Evolutionary conservation across 1,140 invertebrate species (phyloP).

Genomic region (Plutomurus gul): DNA sequence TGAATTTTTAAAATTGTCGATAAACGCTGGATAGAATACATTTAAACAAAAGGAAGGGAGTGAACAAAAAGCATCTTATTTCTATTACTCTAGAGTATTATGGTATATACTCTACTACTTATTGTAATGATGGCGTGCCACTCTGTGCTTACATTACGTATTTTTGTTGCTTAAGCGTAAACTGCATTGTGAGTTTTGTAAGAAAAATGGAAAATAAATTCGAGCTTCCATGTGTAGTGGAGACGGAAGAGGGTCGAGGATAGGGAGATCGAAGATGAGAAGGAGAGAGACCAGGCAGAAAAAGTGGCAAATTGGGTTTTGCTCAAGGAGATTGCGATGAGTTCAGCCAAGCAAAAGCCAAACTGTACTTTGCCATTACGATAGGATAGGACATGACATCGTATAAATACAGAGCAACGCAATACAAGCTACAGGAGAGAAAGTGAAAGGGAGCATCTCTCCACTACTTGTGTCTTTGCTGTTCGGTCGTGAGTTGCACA

Average conservation of each 20-base stretch:
- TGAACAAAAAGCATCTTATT: too few relatives aligned
- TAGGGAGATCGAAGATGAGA: not conserved
- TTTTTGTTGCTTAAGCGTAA: too few relatives aligned
- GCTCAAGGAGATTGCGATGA: slow-evolving; percentile 28
- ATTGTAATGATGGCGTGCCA: too few relatives aligned
- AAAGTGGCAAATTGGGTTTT: slow-evolving; percentile 23
- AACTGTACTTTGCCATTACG: slow-evolving; percentile 20
- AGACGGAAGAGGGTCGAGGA: not conserved
- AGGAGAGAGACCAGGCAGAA: slow-evolving; percentile 15
- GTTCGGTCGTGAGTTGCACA: not conserved
- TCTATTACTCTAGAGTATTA: too few relatives aligned
- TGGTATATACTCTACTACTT: too few relatives aligned
- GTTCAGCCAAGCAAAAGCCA: slow-evolving; percentile 24
- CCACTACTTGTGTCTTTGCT: not conserved
- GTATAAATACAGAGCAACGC: not conserved
- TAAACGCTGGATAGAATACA: too few relatives aligned
- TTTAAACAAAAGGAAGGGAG: too few relatives aligned
- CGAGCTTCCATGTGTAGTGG: not conserved
- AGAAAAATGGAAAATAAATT: slow-evolving; percentile 1
- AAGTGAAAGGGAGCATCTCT: not conserved
- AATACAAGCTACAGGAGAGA: not conserved
- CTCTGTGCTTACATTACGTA: too few relatives aligned
- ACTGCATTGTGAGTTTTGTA: too few relatives aligned
- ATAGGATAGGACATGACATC: slow-evolving; percentile 14
- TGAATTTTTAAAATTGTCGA: too few relatives aligned